phyloP scores from a whole-genome alignment of 2,113 vertebrate species.

The Neomonachus schauinslandi region DNA sequence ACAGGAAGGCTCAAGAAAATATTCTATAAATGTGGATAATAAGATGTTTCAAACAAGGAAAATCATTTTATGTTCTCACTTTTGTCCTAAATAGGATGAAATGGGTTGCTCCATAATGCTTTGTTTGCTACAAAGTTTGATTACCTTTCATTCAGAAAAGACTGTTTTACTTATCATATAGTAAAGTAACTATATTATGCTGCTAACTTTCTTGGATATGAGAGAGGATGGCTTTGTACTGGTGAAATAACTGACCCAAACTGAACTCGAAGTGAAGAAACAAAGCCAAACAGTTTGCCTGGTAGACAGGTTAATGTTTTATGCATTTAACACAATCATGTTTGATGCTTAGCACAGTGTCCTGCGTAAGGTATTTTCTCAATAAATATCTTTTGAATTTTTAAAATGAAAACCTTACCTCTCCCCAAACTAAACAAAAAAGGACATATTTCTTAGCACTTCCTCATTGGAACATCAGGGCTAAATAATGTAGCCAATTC shows the following conservation, averaged over 20 bases:
- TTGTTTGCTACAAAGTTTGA: background rate
- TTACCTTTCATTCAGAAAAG: background rate
- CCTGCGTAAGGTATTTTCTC: constrained; percentile 39
- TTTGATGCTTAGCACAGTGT: constrained; percentile 7
- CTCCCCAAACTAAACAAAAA: constrained; percentile 51
- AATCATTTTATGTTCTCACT: background rate
- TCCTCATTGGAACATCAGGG: background rate
- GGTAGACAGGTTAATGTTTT: background rate
- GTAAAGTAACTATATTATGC: background rate
- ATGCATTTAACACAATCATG: constrained; percentile 42
- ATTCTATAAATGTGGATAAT: no score
- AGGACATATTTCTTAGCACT: constrained; percentile 17
- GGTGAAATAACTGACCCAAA: background rate
- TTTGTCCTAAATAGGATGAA: background rate
- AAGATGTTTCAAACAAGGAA: background rate
- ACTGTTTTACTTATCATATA: background rate
- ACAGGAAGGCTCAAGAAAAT: background rate
- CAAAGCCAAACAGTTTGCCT: background rate
- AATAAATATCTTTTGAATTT: constrained; percentile 55
- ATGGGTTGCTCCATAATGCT: background rate
- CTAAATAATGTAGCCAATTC: constrained; percentile 44
- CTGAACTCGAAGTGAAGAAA: background rate
- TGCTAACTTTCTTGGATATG: background rate
- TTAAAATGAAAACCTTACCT: constrained; percentile 51
- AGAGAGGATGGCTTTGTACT: background rate